phyloP scores from a whole-genome alignment of 2,797 vertebrate genomes.

The Macropodus opercularis region DNA sequence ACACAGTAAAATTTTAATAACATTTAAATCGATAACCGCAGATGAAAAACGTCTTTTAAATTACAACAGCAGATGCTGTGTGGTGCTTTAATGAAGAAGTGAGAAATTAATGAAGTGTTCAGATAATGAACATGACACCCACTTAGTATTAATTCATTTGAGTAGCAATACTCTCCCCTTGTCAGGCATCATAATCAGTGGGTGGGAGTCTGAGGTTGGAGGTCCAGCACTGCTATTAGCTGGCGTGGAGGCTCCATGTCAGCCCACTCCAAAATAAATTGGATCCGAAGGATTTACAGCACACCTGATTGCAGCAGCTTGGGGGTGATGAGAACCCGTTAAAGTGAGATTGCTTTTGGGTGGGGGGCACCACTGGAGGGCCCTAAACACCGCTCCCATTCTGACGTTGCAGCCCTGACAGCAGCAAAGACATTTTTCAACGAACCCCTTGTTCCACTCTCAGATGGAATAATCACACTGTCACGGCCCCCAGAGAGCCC shows the following conservation, averaged over 20 bases:
- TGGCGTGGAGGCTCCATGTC: conserved; percentile 34
- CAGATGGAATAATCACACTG: conserved; percentile 52
- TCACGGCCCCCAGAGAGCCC: conserved; percentile 43
- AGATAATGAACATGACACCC: conserved; percentile 29
- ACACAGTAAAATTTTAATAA: too few species aligned
- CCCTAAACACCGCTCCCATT: conserved; percentile 30
- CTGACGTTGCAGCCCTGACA: conserved; percentile 30
- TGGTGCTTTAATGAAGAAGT: not conserved
- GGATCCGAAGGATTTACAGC: conserved; percentile 64
- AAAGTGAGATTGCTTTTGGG: conserved; percentile 67
- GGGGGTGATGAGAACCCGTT: conserved; percentile 66
- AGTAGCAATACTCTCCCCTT: conserved; percentile 20
- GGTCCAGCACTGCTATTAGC: conserved; percentile 43
- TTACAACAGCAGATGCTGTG: not conserved
- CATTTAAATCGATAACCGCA: not conserved
- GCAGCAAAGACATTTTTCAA: conserved; percentile 42
- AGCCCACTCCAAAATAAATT: conserved; percentile 60
- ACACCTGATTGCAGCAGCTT: conserved; percentile 47
- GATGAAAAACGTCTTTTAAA: not conserved
- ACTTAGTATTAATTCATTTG: conserved; percentile 19
- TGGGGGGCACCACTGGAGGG: conserved; percentile 33
- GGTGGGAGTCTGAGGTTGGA: conserved; percentile 12
- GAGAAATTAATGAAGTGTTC: conserved; percentile 27
- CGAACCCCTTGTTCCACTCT: conserved; percentile 27
- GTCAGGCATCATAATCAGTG: conserved; percentile 40